A percentile compares a stretch with the other conserved stretches of the same genome.
Evolutionary conservation across 2,113 vertebrate genomes (phyloP).

Genomic region (Passer domesticus): DNA sequence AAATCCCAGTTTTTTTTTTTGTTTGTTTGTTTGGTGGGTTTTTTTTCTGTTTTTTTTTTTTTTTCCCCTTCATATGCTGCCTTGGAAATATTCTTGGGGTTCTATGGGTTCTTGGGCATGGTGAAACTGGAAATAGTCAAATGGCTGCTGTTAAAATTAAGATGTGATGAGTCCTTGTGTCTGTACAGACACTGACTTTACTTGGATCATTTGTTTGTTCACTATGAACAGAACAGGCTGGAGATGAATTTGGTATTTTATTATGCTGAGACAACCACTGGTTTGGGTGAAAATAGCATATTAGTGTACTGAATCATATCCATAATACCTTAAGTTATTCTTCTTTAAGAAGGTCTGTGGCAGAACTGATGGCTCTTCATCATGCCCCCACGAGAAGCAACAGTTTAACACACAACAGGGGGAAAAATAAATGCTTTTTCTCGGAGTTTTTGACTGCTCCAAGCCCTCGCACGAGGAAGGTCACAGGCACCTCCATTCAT

Average conservation of each 20-base stretch:
- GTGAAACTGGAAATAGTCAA: neutral
- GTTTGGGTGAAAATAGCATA: neutral
- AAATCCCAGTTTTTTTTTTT: accelerated
- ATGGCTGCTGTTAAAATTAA: neutral
- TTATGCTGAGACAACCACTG: neutral
- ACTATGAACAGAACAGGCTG: neutral
- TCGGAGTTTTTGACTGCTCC: neutral
- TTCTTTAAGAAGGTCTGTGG: neutral
- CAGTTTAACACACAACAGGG: neutral
- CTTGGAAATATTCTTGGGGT: neutral
- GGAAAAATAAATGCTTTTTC: neutral
- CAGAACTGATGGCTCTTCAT: neutral
- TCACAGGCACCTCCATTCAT: constrained; percentile 25
- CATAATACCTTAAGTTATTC: neutral
- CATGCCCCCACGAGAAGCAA: neutral
- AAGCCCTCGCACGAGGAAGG: constrained; percentile 18
- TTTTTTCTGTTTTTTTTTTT: accelerated
- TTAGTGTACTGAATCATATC: neutral
- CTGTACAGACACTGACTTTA: neutral
- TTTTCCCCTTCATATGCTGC: accelerated
- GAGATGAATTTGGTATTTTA: neutral
- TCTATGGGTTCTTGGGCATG: neutral
- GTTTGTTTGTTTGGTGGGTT: too few species aligned
- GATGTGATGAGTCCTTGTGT: neutral
- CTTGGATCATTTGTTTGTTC: neutral